Evolutionary conservation across 35 echinoderm and acorn worm species (phyloP).

Genomic region (Holothuria glaberrima): DNA sequence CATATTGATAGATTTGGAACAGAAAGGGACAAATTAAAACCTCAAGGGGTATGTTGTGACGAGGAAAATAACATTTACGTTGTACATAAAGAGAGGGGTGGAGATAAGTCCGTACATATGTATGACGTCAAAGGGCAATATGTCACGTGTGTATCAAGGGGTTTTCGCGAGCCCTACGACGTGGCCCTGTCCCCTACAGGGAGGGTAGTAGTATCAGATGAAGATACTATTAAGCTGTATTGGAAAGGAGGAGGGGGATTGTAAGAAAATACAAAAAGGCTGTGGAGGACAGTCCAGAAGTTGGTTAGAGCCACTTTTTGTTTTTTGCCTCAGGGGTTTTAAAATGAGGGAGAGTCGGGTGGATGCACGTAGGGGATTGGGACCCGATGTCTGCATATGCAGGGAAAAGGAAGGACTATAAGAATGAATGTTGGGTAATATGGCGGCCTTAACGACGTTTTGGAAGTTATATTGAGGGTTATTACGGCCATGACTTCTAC

Average conservation of each 20-base stretch:
- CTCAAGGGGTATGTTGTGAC: conserved; percentile 83
- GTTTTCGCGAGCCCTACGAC: conserved; percentile 83
- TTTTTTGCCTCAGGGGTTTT: no score
- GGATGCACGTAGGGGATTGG: no score
- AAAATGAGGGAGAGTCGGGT: no score
- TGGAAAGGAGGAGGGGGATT: neutral
- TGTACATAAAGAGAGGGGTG: conserved; percentile 86
- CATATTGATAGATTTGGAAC: conserved; percentile 76
- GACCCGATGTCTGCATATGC: no score
- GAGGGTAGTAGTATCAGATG: conserved; percentile 81
- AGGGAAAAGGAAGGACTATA: no score
- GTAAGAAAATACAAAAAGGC: no score
- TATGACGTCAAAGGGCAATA: conserved; percentile 70
- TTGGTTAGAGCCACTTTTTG: no score
- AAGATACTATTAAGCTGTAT: conserved; percentile 81
- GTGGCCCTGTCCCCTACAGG: conserved; percentile 68
- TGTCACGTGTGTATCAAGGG: conserved; percentile 68
- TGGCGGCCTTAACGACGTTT: no score
- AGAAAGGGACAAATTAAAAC: conserved; percentile 74
- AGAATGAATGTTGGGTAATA: no score
- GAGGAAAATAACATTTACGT: conserved; percentile 86
- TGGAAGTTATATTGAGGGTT: no score
- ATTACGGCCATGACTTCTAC: no score
- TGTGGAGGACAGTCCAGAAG: no score
- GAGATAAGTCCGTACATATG: conserved; percentile 89